phyloP scores from a whole-genome alignment of 2,113 vertebrate species.

The Trematomus loennbergii region DNA sequence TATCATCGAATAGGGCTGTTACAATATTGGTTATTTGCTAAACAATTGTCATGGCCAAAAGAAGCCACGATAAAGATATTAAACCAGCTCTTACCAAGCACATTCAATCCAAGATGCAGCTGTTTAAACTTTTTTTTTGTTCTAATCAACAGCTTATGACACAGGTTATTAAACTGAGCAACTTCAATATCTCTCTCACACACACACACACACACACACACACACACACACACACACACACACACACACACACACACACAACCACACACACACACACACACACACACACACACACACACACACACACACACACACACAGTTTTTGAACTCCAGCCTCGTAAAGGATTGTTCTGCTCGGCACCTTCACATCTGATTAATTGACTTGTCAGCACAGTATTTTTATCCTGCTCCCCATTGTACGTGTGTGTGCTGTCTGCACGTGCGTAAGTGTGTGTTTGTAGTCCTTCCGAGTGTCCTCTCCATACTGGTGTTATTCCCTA shows the following conservation, averaged over 20 bases:
- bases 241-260: conserved; percentile 42
- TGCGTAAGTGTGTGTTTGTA: conserved; percentile 56
- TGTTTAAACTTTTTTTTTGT: conserved; percentile 20
- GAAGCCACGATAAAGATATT: too few species aligned
- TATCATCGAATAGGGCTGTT: background rate
- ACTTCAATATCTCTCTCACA: too few species aligned
- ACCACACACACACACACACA: conserved; percentile 52
- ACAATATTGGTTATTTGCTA: too few species aligned
- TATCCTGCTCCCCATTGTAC: conserved; percentile 81
- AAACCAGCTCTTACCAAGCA: conserved; percentile 7
- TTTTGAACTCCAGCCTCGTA: conserved; percentile 81
- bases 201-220: conserved; percentile 50
- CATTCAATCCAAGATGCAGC: background rate
- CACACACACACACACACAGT: conserved; percentile 66
- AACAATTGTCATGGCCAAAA: too few species aligned
- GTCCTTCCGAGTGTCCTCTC: conserved; percentile 86
- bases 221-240: conserved; percentile 51
- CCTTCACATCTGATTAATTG: conserved; percentile 90
- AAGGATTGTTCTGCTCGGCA: conserved; percentile 85
- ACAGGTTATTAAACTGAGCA: conserved; percentile 68
- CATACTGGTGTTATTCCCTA: conserved; percentile 71
- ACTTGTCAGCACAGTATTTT: conserved; percentile 91
- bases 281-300: conserved; percentile 43
- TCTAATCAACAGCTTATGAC: conserved; percentile 75
- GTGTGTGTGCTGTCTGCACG: conserved; percentile 6